Evolutionary conservation across 2,113 vertebrate species (phyloP), one percentile per base, ranked within the genome.

Genomic region (Cyphomyrus plagiostoma): DNA sequence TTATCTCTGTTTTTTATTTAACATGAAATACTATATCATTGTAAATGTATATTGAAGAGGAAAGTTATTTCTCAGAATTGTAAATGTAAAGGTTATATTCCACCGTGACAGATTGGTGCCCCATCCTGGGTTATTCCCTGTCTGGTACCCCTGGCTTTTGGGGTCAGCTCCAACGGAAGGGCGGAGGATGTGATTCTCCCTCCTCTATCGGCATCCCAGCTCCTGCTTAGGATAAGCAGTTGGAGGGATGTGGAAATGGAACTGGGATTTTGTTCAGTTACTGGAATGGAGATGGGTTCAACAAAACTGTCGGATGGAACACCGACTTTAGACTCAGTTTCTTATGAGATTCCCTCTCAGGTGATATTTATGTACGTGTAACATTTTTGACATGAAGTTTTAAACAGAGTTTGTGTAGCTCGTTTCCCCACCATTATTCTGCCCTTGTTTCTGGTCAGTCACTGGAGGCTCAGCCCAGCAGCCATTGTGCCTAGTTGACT

Each of bases 1-100:
- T 92, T 91, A 92, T 90, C 90, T 92, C 87, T 88, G 46, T 80
- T 89, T 94, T 93, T 89, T 50, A 23, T 86, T 86, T 86, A 50
- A 10, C 30, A 48, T 52, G 62, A 86, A 91, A 89, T 91, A 91
- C 83, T 82, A 77, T 89, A 92, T 92, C 77, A 90, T 46, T 35
- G 70, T 87, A 70, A 74, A 93, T 93, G 92, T 90, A 89, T 90
- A 91, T 88, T 88, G 87, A 82, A 42, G 84, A 90, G 88, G 83
- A 23, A 58, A 89, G 89, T 77, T 85, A 66, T 91, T 89, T 93
- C 89, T 93, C 88, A 91, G 89, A 87, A 56, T 90, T 90, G 90
- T 89, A 87, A 91, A 92, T 86, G 74, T 91, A 91, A 90, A 52
- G 58, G 89, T 90, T 53, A 19, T 92, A 90, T 93, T 93, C 88